A percentile compares a stretch with the other conserved stretches of the same genome.
Conservation (phyloP, 2,113 vertebrate species). For the Tachysurus vachellii region DNA sequence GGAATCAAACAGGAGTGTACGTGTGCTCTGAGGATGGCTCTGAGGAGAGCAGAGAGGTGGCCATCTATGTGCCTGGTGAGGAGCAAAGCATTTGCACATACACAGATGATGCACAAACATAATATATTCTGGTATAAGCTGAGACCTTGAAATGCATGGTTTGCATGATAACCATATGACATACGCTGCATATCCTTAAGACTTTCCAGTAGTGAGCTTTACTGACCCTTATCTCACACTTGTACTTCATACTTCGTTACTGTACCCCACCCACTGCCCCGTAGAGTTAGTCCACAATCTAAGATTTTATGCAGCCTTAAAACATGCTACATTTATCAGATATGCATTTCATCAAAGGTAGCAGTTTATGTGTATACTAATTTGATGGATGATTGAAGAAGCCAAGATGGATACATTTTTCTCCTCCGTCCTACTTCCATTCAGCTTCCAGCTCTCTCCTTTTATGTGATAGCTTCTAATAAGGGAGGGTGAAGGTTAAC, state of each 20-base stretch:
- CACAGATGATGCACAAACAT: background rate
- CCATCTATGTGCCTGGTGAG: conserved; percentile 90
- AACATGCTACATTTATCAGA: background rate
- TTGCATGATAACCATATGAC: background rate
- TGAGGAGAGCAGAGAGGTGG: conserved; percentile 70
- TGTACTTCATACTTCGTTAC: no score
- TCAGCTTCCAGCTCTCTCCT: background rate
- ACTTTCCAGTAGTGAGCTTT: background rate
- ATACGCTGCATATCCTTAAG: background rate
- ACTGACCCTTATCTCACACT: background rate
- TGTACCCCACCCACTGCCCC: background rate
- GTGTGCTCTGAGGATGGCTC: conserved; percentile 67
- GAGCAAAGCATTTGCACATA: background rate
- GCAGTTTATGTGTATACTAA: background rate
- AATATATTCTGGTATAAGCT: background rate
- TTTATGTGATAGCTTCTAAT: background rate
- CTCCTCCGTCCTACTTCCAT: background rate
- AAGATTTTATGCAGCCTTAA: background rate
- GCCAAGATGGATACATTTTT: background rate
- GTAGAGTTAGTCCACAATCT: background rate
- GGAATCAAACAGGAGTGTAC: conserved; percentile 85
- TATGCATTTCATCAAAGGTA: background rate
- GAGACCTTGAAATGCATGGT: background rate
- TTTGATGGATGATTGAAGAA: background rate
- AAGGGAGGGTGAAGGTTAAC: background rate